Evolutionary conservation across 1,140 invertebrate genomes (phyloP), one percentile per base, ranked within the genome.

Genomic region (Drosophila sp.): DNA sequence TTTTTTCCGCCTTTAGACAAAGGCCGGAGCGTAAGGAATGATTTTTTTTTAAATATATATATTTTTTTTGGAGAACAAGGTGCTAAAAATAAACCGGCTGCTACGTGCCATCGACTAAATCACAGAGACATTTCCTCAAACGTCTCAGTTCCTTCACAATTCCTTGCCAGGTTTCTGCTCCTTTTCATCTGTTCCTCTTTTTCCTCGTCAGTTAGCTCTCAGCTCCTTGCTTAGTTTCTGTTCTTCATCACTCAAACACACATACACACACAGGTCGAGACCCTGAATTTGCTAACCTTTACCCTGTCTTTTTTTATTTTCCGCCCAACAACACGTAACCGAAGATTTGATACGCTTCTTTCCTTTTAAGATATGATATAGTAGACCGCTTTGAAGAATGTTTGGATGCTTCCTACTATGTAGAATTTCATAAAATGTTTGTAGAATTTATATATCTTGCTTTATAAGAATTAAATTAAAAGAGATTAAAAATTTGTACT

Each of bases 71-170:
- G 36, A 46, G 46, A 36, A 21, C 34, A 72, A 75, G 74, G 77
- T 76, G 70, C 75, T 87, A 78, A 86, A 86, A 87, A 87, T 87
- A 86, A 86, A 87, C 66, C 66, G 45, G 53, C 72, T 56, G 59
- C 66, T 77, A 72, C 74, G 77, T 80, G 77, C 74, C 71, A 45
- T 72, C 48, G 54, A 72, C 46, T 67, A 72, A 67, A 72, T 72
- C 63, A 63, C 61, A 63, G 53, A 58, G 63, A 34, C 43, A 54
- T 40, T 54, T 51, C 34, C 14, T 58, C 13, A n/a, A 14, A 21
- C 59, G 9, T 8, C 27, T 45, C 32, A 13, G 9, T 8, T 25
- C 1, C 21, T 21, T 21, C 21, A 2, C 21, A 21, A 21, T 21
- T 21, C 21, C 21, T 21, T 21, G 21, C 21, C 21, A 21, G 18